Evolutionary conservation across 2,888 invertebrate species (phyloP), one percentile per base, ranked within the genome.

Genomic region (Lordiphosa fenestrarum): DNA sequence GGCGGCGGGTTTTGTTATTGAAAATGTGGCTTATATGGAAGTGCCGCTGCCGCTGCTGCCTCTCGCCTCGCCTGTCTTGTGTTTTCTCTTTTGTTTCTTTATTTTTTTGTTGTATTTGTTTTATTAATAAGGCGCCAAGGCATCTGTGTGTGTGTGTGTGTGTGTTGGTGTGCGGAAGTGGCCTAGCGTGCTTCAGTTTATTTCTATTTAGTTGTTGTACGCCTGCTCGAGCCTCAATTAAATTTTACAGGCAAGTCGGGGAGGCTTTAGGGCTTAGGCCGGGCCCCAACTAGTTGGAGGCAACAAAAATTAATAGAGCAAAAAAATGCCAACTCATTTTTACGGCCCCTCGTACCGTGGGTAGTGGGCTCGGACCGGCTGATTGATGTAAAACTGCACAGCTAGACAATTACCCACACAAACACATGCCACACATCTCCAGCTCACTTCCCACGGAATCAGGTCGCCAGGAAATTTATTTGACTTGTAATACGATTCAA

Each of bases 1-100:
- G 33, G 19, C 57, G 57, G 42, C 63, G 41, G 41, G 61, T 48
- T 61, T 67, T 74, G 74, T 73, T 78, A 81, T 78, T 81, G 80
- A 77, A 80, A 80, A 67, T 77, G 72, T 69, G 84, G 80, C 66
- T 81, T 84, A 72, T 72, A 71, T 66, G 78, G 58, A 77, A 80
- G 81, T 84, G 59, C 72, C 62, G n/a, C 10, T 42, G 25, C 42
- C 30, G 7, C 25, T 30, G n/a, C 13, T 9, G 25, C 25, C 13
- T n/a, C 4, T n/a, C 4, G 19, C 19, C 2, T 19, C 19, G 19
- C 13, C 25, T 42, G n/a, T 42, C 9, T 42, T 30, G 12, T 25
- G 1, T 19, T 19, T 19, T 19, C 19, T 19, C 19, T 19, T 19
- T 19, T 19, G 19, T 19, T 19, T 15, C 15, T 15, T 15, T 15